Conservation (phyloP, 1,140 invertebrate genomes). For the Battus philenor region DNA sequence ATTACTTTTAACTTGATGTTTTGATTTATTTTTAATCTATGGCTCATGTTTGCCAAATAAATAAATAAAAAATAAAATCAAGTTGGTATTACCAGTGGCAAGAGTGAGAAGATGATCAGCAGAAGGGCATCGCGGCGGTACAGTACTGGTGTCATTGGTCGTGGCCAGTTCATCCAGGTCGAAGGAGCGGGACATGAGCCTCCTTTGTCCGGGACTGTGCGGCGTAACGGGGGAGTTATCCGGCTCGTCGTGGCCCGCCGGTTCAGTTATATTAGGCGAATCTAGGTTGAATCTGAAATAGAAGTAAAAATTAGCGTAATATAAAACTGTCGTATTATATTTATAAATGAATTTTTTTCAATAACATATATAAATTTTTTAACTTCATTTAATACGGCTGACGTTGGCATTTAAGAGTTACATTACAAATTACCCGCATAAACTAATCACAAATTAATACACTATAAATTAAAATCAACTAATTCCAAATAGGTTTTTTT, state of each 20-base stretch:
- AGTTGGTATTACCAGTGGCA: constrained; percentile 38
- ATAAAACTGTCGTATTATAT: too few relatives aligned
- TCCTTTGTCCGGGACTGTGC: constrained; percentile 35
- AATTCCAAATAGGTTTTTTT: too few relatives aligned
- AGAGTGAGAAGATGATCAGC: constrained; percentile 60
- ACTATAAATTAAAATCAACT: too few relatives aligned
- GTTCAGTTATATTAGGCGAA: constrained; percentile 39
- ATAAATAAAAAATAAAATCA: background rate
- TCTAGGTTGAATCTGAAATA: constrained; percentile 53
- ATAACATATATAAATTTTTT: too few relatives aligned
- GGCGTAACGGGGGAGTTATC: constrained; percentile 28
- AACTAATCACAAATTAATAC: too few relatives aligned
- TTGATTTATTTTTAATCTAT: background rate
- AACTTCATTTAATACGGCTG: too few relatives aligned
- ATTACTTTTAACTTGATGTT: background rate
- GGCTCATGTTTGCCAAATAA: background rate
- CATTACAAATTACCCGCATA: too few relatives aligned
- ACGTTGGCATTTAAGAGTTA: too few relatives aligned
- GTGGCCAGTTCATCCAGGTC: constrained; percentile 55
- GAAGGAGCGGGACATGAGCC: constrained; percentile 59
- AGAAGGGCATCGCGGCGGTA: constrained; percentile 55
- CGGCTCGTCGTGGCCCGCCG: constrained; percentile 38
- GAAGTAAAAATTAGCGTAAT: too few relatives aligned
- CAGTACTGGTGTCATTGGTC: constrained; percentile 27
- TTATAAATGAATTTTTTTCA: too few relatives aligned